Conservation (phyloP, 2,888 invertebrate species). For the Eristalis intricaria region DNA sequence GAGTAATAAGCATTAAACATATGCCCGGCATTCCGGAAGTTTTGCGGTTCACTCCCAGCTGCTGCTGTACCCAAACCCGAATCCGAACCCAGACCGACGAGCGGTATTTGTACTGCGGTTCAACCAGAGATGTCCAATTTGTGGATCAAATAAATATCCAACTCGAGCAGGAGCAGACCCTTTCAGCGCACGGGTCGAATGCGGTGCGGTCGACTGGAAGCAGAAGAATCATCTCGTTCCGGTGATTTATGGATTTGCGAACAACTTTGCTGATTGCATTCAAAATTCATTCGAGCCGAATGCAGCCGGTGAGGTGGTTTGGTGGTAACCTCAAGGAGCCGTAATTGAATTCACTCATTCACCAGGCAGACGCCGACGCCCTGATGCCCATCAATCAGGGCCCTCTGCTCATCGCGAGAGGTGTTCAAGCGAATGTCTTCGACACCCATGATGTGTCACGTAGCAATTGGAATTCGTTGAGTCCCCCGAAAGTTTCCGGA, state of each 20-base stretch:
- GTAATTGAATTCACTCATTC: not conserved
- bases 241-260: slow-evolving; percentile 35
- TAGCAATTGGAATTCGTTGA: slow-evolving; percentile 33
- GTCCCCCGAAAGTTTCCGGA: slow-evolving; percentile 18
- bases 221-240: not conserved
- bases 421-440: not conserved
- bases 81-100: too few species aligned
- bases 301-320: not conserved
- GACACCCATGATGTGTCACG: slow-evolving; percentile 47
- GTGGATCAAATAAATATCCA: slow-evolving; percentile 33
- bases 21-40: not conserved
- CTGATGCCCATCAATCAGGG: not conserved
- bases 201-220: not conserved
- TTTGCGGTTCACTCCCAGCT: not conserved
- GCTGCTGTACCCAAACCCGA: not conserved
- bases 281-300: slow-evolving; percentile 18
- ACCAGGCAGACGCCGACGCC: not conserved
- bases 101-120: slow-evolving; percentile 26
- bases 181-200: too few species aligned
- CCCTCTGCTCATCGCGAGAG: not conserved
- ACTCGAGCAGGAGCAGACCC: not conserved
- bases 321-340: not conserved
- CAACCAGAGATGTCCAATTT: slow-evolving; percentile 14
- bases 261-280: slow-evolving; percentile 39
- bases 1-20: slow-evolving; percentile 12